Evolutionary conservation across 2,113 vertebrate genomes (phyloP).

Genomic region (Petroica traversi): DNA sequence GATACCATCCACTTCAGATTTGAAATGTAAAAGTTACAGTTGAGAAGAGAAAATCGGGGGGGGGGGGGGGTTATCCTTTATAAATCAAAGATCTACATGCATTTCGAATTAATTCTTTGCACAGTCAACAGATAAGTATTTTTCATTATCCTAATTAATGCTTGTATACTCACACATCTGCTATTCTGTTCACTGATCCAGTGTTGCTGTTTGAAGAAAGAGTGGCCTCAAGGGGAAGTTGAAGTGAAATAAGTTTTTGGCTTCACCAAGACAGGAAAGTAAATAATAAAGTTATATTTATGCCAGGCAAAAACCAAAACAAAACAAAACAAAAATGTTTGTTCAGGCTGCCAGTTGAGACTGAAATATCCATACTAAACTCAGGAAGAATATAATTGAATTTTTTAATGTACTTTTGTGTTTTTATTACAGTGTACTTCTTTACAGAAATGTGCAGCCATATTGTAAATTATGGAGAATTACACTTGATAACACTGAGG

Average conservation of each 20-base stretch:
- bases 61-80: rapidly evolving
- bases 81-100: background rate
- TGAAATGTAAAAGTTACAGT: background rate
- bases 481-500: background rate
- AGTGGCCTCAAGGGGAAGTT: background rate
- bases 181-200: background rate
- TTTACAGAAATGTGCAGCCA: background rate
- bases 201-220: background rate
- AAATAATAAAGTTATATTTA: background rate
- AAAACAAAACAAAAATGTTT: background rate
- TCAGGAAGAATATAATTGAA: background rate
- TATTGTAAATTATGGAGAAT: background rate
- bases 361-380: background rate
- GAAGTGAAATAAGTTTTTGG: background rate
- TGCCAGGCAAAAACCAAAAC: background rate
- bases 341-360: background rate
- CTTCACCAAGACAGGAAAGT: background rate
- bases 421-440: background rate
- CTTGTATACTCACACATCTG: background rate
- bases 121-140: background rate
- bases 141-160: background rate
- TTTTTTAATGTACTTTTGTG: background rate
- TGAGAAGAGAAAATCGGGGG: background rate
- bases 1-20: background rate
- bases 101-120: background rate